Evolutionary conservation across 2,797 vertebrate species (phyloP), one percentile per base, ranked within the genome.

Genomic region (Hippoglossus hippoglossus): DNA sequence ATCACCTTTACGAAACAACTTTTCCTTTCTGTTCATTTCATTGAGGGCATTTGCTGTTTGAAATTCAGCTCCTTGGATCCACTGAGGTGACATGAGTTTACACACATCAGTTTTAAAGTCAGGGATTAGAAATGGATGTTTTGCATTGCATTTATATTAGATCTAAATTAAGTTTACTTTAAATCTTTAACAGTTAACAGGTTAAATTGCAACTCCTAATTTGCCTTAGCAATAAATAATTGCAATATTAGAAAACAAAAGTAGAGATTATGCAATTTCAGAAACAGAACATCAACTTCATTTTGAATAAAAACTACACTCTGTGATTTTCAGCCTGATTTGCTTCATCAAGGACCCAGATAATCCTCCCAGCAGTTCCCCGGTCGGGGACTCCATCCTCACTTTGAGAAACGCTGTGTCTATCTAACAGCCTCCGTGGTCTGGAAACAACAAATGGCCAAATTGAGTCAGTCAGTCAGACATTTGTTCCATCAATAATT

Each of bases 401-500:
- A 52, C 58, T 67, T 71, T 85, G 75, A 81, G 57, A 80, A 79
- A 73, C 47, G 9, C 53, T 60, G 73, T 85, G 67, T 87, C 77
- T 71, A 71, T 84, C 83, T 85, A 87, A 87, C 87, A 85, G 84
- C 78, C 63, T 55, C 71, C 80, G 82, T 86, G 89, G 84, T 86
- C 88, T 90, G 87, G 84, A 90, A 89, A 88, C 82, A 91, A 89
- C 88, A 87, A 64, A 87, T 80, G 77, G 60, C 86, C 88, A 90
- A 91, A 92, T 87, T 82, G 85, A 92, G 85, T 89, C 88, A 88
- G 88, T 91, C 89, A 91, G 82, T 86, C 84, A 88, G 85, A 93
- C 90, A 91, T 92, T 92, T 92, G 92, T 91, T 87, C 81, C 83
- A 90, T 92, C 85, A 92, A 92, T 91, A 91, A 89, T 90, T 82